Percentiles rank a stretch among this genome's conserved stretches.
Conservation (phyloP, 2,113 vertebrate species). For the Excalfactoria chinensis region DNA sequence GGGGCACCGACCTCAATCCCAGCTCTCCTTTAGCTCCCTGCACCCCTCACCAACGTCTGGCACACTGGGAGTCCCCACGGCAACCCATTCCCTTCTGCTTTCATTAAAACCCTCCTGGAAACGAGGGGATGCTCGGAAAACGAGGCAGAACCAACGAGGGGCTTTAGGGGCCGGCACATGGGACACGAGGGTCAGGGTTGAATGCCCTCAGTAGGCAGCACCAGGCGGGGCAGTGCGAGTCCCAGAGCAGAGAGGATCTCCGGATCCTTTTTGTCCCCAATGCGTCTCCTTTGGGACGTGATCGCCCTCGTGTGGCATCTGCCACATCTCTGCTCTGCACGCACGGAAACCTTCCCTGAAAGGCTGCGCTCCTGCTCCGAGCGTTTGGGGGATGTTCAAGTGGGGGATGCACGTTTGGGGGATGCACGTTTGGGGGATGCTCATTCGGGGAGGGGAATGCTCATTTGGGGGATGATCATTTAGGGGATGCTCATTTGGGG, state of each 20-base stretch:
- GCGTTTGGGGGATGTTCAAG: too few species aligned
- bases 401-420: not conserved
- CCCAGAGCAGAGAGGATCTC: fast-evolving
- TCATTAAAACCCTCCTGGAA: not conserved
- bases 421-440: too few species aligned
- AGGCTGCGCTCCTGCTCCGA: not conserved
- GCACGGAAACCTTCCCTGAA: not conserved
- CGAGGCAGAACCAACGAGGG: fast-evolving
- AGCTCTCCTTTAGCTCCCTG: not conserved
- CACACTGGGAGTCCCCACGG: not conserved
- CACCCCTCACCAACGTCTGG: not conserved
- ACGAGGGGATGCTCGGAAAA: fast-evolving
- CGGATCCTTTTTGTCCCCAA: fast-evolving
- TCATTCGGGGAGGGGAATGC: not conserved
- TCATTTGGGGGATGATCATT: not conserved
- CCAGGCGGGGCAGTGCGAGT: not conserved
- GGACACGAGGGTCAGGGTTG: fast-evolving
- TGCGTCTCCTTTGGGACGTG: not conserved
- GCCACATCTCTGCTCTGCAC: fast-evolving
- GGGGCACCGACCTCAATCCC: not conserved
- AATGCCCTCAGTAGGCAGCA: not conserved
- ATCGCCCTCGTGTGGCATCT: conserved; percentile 28
- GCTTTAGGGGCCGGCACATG: fast-evolving
- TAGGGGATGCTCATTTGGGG: not conserved
- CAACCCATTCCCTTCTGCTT: not conserved